Conservation (phyloP, 2,797 vertebrate genomes). For the Betta splendens region DNA sequence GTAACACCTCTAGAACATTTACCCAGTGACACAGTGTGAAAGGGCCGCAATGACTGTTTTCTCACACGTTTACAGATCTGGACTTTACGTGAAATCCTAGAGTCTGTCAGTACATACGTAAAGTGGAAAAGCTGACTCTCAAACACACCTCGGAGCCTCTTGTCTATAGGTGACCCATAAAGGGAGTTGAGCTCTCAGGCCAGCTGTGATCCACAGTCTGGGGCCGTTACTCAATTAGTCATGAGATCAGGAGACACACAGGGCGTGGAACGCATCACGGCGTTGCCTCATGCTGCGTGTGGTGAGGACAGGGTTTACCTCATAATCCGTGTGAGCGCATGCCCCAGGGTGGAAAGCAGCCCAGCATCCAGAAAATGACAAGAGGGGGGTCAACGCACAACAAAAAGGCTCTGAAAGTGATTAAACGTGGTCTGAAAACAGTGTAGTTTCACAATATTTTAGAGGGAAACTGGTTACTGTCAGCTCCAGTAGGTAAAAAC, state of each 20-base stretch:
- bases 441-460: slow-evolving; percentile 18
- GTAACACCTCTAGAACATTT: slow-evolving; percentile 23
- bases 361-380: slow-evolving; percentile 15
- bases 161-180: slow-evolving; percentile 8
- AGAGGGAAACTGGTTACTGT: slow-evolving; percentile 6
- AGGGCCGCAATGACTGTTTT: slow-evolving; percentile 10
- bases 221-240: slow-evolving; percentile 23
- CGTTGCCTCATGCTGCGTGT: slow-evolving; percentile 40
- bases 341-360: slow-evolving; percentile 5
- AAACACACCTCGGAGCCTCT: slow-evolving; percentile 36
- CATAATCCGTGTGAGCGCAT: slow-evolving; percentile 26
- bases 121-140: slow-evolving; percentile 39
- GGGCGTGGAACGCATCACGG: slow-evolving; percentile 35
- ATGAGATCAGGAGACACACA: slow-evolving; percentile 45
- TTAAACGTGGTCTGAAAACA: slow-evolving; percentile 37
- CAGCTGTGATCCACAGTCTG: slow-evolving; percentile 15
- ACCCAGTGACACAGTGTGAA: slow-evolving; percentile 11
- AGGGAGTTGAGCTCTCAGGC: slow-evolving; percentile 33
- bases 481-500: slow-evolving; percentile 4
- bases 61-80: slow-evolving; percentile 4
- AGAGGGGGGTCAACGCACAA: slow-evolving; percentile 2
- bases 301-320: slow-evolving; percentile 41
- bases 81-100: neutral
- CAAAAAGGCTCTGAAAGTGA: slow-evolving; percentile 31
- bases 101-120: neutral